A percentile compares a stretch with the other conserved stretches of the same genome.
These are phyloP conservation scores for Egretta garzetta DNA, from an alignment of 2,113 vertebrate species.

Conservation along the genomic window DNA sequence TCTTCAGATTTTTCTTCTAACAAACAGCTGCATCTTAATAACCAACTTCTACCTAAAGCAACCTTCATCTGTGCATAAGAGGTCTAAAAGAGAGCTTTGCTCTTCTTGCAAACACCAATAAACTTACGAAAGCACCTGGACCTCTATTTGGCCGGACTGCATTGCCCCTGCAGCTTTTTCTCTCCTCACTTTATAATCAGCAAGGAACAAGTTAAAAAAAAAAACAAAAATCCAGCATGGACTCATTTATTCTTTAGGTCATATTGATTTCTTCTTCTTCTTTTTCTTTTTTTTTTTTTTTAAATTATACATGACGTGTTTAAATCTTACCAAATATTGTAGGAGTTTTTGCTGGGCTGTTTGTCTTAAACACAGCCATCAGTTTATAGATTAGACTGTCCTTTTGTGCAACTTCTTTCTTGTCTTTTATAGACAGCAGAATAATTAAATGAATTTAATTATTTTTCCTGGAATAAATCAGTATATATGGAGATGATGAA, in stretches of 20 bases:
- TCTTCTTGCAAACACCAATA: not conserved
- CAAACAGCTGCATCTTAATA: not conserved
- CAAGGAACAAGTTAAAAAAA: not conserved
- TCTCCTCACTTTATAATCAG: not conserved
- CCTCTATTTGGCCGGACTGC: not conserved
- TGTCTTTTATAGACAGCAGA: slow-evolving; percentile 3
- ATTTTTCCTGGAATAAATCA: slow-evolving; percentile 31
- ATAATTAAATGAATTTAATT: slow-evolving; percentile 48
- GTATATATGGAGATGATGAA: not conserved
- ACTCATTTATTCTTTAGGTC: not conserved
- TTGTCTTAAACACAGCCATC: not conserved
- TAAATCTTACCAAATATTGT: not conserved
- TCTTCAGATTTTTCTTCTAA: not conserved
- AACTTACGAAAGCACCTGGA: not conserved
- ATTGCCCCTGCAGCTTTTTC: not conserved
- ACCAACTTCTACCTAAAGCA: not conserved
- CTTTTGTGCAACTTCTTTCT: not conserved
- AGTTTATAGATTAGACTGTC: not conserved
- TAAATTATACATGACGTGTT: not conserved
- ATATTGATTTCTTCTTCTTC: not conserved
- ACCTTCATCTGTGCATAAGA: not conserved
- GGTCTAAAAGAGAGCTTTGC: not conserved
- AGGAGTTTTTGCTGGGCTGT: not conserved
- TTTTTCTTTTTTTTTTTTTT: no score
- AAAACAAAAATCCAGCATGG: not conserved